Conservation (phyloP, 53 echinoderm and acorn worm genomes). For the Apostichopus leukothele region DNA sequence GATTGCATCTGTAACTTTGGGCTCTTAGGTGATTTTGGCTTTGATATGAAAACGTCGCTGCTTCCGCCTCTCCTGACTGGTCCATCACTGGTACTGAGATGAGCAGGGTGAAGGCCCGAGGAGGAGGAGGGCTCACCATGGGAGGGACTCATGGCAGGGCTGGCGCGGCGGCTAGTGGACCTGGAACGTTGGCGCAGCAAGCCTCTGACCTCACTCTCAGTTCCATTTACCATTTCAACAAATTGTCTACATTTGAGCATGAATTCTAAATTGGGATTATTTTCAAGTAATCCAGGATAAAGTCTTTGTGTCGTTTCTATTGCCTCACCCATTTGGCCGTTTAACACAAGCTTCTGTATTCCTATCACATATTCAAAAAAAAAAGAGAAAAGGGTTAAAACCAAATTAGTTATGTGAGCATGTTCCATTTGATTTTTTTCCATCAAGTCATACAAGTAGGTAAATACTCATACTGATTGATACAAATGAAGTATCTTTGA, state of each 20-base stretch:
- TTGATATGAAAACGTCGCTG: conserved; percentile 49
- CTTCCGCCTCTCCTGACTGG: conserved; percentile 63
- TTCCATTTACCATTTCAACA: conserved; percentile 99
- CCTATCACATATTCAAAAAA: conserved; percentile 48
- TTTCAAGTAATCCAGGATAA: conserved; percentile 86
- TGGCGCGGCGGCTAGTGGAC: conserved; percentile 83
- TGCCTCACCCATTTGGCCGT: conserved; percentile 94
- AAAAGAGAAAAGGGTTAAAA: neutral
- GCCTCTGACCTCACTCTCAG: conserved; percentile 90
- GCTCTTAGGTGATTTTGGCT: conserved; percentile 49
- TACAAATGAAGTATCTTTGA: too few species aligned
- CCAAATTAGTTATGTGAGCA: too few species aligned
- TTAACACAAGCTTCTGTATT: conserved; percentile 94
- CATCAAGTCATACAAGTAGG: neutral
- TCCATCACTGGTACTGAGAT: conserved; percentile 53
- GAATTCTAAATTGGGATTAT: conserved; percentile 87
- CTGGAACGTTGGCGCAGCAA: conserved; percentile 68
- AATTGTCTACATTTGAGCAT: conserved; percentile 99
- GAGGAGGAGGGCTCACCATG: conserved; percentile 72
- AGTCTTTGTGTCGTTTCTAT: conserved; percentile 97
- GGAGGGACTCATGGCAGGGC: conserved; percentile 96
- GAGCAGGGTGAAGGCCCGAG: conserved; percentile 43
- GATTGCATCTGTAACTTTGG: conserved; percentile 57
- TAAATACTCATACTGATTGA: too few species aligned
- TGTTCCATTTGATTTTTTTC: too few species aligned